phyloP scores from a whole-genome alignment of 1,140 invertebrate genomes.

The Rhopalosiphum maidis region DNA sequence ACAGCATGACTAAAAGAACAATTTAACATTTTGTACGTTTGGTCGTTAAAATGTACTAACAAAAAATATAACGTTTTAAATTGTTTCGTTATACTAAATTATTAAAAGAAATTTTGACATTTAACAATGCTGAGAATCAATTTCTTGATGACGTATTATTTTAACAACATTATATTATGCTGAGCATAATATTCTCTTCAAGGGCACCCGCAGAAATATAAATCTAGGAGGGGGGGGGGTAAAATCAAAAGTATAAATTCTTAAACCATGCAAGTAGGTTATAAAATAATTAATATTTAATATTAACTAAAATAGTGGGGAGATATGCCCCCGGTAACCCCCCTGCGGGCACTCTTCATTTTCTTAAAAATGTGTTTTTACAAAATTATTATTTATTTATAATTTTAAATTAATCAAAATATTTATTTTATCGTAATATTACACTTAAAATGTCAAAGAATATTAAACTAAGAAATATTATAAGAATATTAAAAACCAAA shows the following conservation, averaged over 20 bases:
- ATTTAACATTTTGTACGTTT: not conserved
- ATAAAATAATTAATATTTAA: no score
- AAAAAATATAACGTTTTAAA: not conserved
- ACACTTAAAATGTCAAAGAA: not conserved
- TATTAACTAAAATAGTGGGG: no score
- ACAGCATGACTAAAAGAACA: not conserved
- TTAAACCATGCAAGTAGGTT: no score
- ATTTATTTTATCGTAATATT: not conserved
- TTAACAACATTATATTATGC: not conserved
- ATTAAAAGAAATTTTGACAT: not conserved
- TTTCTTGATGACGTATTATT: not conserved
- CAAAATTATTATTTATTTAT: not conserved
- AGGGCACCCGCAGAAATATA: no score
- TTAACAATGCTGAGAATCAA: not conserved
- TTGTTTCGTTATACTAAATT: not conserved
- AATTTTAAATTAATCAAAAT: not conserved
- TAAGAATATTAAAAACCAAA: not conserved
- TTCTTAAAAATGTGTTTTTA: not conserved
- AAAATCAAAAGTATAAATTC: no score
- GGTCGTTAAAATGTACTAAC: not conserved
- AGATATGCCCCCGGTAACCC: no score
- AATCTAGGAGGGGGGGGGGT: no score
- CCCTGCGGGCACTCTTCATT: no score
- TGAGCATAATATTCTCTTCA: not conserved
- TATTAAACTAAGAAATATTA: not conserved